phyloP scores from a whole-genome alignment of 2,797 vertebrate species.

The Staurois parvus region DNA sequence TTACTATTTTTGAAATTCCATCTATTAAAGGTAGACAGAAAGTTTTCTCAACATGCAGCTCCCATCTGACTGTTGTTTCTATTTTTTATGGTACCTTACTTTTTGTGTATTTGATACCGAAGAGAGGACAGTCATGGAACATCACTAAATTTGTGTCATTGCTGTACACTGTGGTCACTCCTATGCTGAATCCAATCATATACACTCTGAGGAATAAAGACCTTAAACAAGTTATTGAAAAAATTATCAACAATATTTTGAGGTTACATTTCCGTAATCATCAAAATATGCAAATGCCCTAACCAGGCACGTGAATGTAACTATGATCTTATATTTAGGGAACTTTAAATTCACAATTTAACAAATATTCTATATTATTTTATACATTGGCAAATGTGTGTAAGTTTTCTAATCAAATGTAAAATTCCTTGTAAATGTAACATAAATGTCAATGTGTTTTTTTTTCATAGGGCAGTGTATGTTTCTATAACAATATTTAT shows the following conservation, averaged over 20 bases:
- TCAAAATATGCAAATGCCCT: too few relatives aligned
- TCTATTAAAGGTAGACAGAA: background rate
- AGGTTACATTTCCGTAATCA: background rate
- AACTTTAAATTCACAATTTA: too few relatives aligned
- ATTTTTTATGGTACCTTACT: background rate
- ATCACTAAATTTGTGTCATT: background rate
- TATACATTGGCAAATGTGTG: too few relatives aligned
- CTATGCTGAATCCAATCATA: background rate
- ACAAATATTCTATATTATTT: too few relatives aligned
- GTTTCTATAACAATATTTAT: too few relatives aligned
- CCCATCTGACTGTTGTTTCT: background rate
- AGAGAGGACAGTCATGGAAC: background rate
- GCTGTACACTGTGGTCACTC: background rate
- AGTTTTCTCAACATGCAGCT: slow-evolving; percentile 20
- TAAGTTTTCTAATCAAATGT: too few relatives aligned
- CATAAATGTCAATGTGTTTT: too few relatives aligned
- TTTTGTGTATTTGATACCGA: background rate
- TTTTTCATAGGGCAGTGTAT: too few relatives aligned
- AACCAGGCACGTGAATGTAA: too few relatives aligned
- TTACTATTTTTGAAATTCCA: background rate
- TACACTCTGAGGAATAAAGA: slow-evolving; percentile 1
- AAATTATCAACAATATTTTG: background rate
- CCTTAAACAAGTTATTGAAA: background rate
- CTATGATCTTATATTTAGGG: too few relatives aligned
- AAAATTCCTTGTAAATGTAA: too few relatives aligned